Evolutionary conservation across 1,140 invertebrate species (phyloP).

Genomic region (Oncopodura yosiiana): DNA sequence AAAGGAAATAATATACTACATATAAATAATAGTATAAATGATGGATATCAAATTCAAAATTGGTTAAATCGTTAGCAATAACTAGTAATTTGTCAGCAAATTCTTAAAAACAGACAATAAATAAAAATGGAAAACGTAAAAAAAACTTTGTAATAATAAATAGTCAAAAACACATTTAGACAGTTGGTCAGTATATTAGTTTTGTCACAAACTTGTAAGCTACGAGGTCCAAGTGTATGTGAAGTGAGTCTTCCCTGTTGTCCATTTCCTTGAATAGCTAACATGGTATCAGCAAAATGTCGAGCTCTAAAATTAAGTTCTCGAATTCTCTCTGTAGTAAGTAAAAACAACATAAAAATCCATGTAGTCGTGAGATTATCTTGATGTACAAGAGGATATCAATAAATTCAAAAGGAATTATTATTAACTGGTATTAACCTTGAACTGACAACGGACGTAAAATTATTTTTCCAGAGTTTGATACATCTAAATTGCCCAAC

Average conservation of each 20-base stretch:
- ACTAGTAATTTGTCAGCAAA: too few relatives aligned
- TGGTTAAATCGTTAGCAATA: too few relatives aligned
- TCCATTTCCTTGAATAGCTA: conserved; percentile 42
- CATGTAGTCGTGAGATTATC: conserved; percentile 1
- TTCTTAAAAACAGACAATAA: too few relatives aligned
- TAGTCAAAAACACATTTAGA: neutral
- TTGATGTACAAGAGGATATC: too few relatives aligned
- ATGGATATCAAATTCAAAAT: too few relatives aligned
- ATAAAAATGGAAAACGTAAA: too few relatives aligned
- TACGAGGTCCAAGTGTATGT: conserved; percentile 40
- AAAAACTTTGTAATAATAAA: too few relatives aligned
- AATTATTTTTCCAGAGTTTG: conserved; percentile 39
- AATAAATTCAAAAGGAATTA: too few relatives aligned
- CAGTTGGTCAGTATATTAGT: neutral
- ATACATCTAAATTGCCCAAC: conserved; percentile 43
- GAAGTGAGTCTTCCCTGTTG: conserved; percentile 35
- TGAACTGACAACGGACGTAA: conserved; percentile 44
- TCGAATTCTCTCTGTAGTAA: conserved; percentile 42
- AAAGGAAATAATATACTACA: too few relatives aligned
- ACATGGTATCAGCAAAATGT: conserved; percentile 46
- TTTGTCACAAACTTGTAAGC: conserved; percentile 42
- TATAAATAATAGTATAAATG: too few relatives aligned
- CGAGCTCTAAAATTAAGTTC: conserved; percentile 46
- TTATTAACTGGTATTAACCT: too few relatives aligned
- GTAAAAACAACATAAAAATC: conserved; percentile 26